These are phyloP conservation scores for Leucopsar rothschildi DNA, from an alignment of 2,113 vertebrate genomes.

Conservation along the genomic window DNA sequence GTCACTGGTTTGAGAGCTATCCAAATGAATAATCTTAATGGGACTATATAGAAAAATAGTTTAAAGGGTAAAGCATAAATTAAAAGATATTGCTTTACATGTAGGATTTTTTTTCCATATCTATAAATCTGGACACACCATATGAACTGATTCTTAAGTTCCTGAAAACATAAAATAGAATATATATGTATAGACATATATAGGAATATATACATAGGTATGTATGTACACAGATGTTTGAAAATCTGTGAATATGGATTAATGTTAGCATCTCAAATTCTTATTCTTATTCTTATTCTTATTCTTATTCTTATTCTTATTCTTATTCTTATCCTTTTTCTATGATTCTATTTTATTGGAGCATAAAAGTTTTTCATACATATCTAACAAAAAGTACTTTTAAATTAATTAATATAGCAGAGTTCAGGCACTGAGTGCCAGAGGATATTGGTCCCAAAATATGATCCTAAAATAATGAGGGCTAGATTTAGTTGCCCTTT, in stretches of 20 bases:
- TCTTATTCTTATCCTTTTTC: neutral
- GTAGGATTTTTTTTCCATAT: neutral
- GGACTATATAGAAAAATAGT: neutral
- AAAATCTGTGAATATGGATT: neutral
- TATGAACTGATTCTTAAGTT: neutral
- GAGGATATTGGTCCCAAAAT: neutral
- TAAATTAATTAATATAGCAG: neutral
- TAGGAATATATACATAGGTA: neutral
- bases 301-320: neutral
- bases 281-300: too few relatives aligned
- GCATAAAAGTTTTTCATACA: neutral
- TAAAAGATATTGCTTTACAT: neutral
- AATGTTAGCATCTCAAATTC: neutral
- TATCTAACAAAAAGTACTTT: neutral
- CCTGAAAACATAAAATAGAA: neutral
- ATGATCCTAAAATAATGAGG: constrained; percentile 23
- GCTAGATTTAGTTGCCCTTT: neutral
- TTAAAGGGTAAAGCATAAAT: neutral
- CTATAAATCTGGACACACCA: neutral
- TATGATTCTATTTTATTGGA: neutral
- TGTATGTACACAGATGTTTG: neutral
- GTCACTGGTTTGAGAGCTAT: neutral
- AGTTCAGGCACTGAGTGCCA: neutral
- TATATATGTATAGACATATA: neutral
- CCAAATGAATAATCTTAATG: neutral